phyloP scores from a whole-genome alignment of 1,140 invertebrate species.

The Caerostris extrusa region DNA sequence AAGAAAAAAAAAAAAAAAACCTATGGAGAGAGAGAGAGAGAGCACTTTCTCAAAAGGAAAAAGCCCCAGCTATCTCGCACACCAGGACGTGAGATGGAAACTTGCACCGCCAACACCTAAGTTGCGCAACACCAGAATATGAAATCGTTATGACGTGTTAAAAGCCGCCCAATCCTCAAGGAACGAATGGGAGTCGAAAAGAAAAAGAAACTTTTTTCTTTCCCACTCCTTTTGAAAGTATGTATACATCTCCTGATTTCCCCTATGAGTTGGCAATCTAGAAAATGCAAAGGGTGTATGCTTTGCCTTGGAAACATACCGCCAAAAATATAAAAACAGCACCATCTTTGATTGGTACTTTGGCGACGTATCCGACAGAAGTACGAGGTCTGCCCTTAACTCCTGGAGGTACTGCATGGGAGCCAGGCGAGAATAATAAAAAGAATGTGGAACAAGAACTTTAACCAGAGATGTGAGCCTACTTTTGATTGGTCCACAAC shows the following conservation, averaged over 20 bases:
- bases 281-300: constrained; percentile 42
- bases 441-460: not conserved
- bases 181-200: constrained; percentile 9
- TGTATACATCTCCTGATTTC: constrained; percentile 54
- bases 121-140: constrained; percentile 46
- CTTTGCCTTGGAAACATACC: constrained; percentile 29
- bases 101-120: not conserved
- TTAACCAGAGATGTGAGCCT: not conserved
- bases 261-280: constrained; percentile 51
- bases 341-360: constrained; percentile 42
- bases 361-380: not conserved
- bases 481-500: constrained; percentile 25
- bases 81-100: constrained; percentile 3
- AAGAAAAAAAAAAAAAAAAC: not conserved
- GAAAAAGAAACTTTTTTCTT: constrained; percentile 3
- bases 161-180: constrained; percentile 18
- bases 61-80: not conserved
- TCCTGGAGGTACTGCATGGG: not conserved
- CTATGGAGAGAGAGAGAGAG: not conserved
- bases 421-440: constrained; percentile 30
- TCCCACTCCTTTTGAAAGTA: not conserved
- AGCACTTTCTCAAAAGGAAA: constrained; percentile 26
- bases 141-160: constrained; percentile 56
- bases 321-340: constrained; percentile 17
- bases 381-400: not conserved